Base-by-base conservation (phyloP, 2,113 vertebrate genomes). In the Sinocyclocheilus anshuiensis region DNA sequence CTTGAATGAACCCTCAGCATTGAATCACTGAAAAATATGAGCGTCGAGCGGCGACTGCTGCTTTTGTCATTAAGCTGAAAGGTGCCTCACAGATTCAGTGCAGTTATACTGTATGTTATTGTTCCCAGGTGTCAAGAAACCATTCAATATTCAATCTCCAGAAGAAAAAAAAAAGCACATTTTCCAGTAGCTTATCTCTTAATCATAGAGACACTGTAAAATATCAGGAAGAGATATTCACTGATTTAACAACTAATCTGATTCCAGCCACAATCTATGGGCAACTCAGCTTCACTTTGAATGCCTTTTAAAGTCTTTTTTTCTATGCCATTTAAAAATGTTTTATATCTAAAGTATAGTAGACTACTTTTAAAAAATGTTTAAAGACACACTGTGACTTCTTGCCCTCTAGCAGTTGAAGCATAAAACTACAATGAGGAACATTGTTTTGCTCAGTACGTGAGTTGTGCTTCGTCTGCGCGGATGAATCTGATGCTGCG, bases 1-100 rank as follows among this genome's bases (percentile, higher is more conserved):
- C 65, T 0, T 22, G 67, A 61, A 75, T 91, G 90, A 94, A 91
- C 90, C 80, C 85, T 33, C 81, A 89, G 88, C 86, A 86, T 90
- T 77, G 67, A 87, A 89, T 87, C 77, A 87, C 81, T 87, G 86
- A 84, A 91, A 88, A 74, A 82, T 22, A 78, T 76, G 84, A 50
- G 86, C 85, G 55, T 71, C 67, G 88, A 39, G 79, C 3, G 33
- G 15, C 45, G 67, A 81, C 80, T 63, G 67, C 83, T 76, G 86
- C 50, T 3, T 89, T 91, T 87, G 86, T 92, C 90, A 91, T 89
- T 91, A 83, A 78, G 33, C 88, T 83, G 69, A 78, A 78, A 87
- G 83, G 71, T 50, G 26, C 76, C 67, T 74, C 45, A 15, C n/a
- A 33, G 81, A 57, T 72, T 72, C 50, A 57, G 20, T n/a, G 61